Evolutionary conservation across 37 sponge, comb jelly and placozoan genomes (phyloP).

Genomic region (Diacarnus erythraeanus): DNA sequence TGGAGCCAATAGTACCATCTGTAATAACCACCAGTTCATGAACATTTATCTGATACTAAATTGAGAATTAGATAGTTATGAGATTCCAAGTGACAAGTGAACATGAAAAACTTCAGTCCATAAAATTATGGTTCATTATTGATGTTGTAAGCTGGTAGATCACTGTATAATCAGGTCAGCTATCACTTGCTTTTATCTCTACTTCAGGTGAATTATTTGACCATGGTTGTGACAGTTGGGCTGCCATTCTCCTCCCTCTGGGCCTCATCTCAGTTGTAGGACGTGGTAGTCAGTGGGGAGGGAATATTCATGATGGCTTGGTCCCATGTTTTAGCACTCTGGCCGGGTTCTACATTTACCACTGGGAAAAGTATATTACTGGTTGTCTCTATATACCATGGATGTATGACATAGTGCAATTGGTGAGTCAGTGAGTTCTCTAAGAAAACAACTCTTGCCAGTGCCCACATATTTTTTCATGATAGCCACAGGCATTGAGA

Average conservation of each 20-base stretch:
- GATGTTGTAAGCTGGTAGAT: too few relatives aligned
- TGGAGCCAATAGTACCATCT: too few relatives aligned
- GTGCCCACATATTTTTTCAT: too few relatives aligned
- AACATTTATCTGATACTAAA: too few relatives aligned
- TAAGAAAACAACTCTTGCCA: too few relatives aligned
- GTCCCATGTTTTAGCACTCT: constrained; percentile 31
- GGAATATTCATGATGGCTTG: constrained; percentile 17
- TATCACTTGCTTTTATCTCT: background rate
- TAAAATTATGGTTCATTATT: too few relatives aligned
- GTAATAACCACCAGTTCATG: too few relatives aligned
- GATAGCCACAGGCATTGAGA: too few relatives aligned
- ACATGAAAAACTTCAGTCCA: too few relatives aligned
- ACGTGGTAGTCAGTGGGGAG: constrained; percentile 53
- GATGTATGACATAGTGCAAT: constrained; percentile 86
- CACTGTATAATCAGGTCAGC: too few relatives aligned
- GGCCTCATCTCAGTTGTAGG: constrained; percentile 63
- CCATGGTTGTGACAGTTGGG: constrained; percentile 88
- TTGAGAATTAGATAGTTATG: too few relatives aligned
- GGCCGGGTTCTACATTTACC: constrained; percentile 86
- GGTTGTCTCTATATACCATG: constrained; percentile 92
- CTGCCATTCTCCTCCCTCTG: constrained; percentile 60
- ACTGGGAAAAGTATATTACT: constrained; percentile 99
- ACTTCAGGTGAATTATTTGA: constrained; percentile 87
- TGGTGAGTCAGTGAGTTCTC: constrained; percentile 64
- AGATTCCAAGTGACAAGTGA: too few relatives aligned